Evolutionary conservation across 2,113 vertebrate species (phyloP).

Genomic region (Gobius niger): DNA sequence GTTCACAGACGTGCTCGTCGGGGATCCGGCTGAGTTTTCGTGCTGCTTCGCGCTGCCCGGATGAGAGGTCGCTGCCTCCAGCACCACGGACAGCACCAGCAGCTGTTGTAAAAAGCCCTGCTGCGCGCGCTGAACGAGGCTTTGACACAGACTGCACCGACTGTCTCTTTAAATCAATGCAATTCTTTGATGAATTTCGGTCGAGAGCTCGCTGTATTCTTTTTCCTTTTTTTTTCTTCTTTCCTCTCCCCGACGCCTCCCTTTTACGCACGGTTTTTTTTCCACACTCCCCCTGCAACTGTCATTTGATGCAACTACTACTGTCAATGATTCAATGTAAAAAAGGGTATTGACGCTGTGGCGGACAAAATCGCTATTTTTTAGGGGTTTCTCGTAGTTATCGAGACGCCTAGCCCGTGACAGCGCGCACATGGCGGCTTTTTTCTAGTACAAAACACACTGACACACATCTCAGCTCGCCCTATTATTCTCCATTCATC

Average conservation of each 20-base stretch:
- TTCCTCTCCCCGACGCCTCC: constrained; percentile 33
- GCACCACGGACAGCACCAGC: constrained; percentile 69
- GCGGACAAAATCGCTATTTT: neutral
- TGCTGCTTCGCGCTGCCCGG: constrained; percentile 4
- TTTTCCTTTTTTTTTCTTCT: neutral
- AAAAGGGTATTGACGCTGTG: neutral
- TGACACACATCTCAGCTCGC: constrained; percentile 67
- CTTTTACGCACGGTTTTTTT: neutral
- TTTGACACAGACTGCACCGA: constrained; percentile 1
- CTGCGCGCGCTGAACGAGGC: constrained; percentile 2
- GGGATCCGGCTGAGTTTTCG: neutral
- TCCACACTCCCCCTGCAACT: constrained; percentile 1
- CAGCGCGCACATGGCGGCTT: constrained; percentile 71
- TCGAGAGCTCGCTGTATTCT: constrained; percentile 6
- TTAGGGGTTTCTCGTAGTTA: neutral
- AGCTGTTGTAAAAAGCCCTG: neutral
- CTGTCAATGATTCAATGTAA: too few species aligned
- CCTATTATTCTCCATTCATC: constrained; percentile 45
- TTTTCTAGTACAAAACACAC: constrained; percentile 63
- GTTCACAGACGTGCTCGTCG: constrained; percentile 46
- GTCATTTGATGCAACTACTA: constrained; percentile 13
- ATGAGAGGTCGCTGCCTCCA: constrained; percentile 46
- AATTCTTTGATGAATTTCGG: constrained; percentile 16
- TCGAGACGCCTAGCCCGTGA: constrained; percentile 30
- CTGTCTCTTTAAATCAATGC: constrained; percentile 12